Evolutionary conservation across 2,888 invertebrate genomes (phyloP).

Genomic region (Watsonalla binaria): DNA sequence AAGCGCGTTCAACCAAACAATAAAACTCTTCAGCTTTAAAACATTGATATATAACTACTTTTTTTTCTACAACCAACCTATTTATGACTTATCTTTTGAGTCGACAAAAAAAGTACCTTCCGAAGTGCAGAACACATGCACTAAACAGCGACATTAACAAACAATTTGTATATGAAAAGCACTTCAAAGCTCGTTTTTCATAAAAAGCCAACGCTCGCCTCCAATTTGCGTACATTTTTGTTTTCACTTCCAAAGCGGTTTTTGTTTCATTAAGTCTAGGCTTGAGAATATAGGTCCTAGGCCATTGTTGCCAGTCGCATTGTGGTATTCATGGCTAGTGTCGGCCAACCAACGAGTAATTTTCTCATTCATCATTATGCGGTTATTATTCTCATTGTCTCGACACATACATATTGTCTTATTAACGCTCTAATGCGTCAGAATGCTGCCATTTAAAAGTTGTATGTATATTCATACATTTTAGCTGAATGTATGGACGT

Average conservation of each 20-base stretch:
- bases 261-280: conserved; percentile 67
- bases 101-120: not conserved
- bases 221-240: conserved; percentile 56
- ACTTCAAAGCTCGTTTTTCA: conserved; percentile 10
- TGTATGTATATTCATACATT: not conserved
- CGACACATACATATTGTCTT: conserved; percentile 56
- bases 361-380: conserved; percentile 71
- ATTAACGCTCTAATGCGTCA: conserved; percentile 37
- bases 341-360: conserved; percentile 69
- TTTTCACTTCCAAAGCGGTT: conserved; percentile 52
- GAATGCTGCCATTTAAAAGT: not conserved
- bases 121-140: not conserved
- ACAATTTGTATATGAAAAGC: conserved; percentile 10
- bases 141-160: not conserved
- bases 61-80: too few relatives aligned
- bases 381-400: conserved; percentile 68
- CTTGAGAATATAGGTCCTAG: conserved; percentile 57
- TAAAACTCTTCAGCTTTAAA: too few relatives aligned
- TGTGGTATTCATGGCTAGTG: conserved; percentile 57
- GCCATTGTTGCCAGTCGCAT: conserved; percentile 64
- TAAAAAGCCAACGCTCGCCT: conserved; percentile 33
- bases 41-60: too few relatives aligned
- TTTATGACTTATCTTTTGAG: too few relatives aligned
- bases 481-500: too few relatives aligned
- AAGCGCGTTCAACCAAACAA: too few relatives aligned